Evolutionary conservation across 2,113 vertebrate species (phyloP).

Genomic region (Rhadina sibilatrix): DNA sequence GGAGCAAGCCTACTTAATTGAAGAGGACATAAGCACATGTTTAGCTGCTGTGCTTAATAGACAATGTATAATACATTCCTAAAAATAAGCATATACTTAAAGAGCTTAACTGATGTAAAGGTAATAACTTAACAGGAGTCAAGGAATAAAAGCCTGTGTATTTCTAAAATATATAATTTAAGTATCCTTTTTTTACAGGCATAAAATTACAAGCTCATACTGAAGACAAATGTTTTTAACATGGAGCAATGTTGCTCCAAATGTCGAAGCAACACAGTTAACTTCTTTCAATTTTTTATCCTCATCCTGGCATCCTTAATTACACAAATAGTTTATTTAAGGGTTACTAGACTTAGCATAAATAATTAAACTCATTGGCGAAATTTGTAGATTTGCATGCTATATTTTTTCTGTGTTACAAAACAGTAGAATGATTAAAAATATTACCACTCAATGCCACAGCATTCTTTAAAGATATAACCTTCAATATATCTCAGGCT

Average conservation of each 20-base stretch:
- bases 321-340: not conserved
- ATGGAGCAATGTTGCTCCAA: not conserved
- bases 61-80: not conserved
- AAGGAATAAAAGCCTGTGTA: conserved; percentile 3
- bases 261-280: not conserved
- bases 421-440: not conserved
- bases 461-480: not conserved
- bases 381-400: not conserved
- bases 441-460: not conserved
- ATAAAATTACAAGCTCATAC: conserved; percentile 20
- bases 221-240: conserved; percentile 12
- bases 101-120: not conserved
- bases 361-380: not conserved
- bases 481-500: not conserved
- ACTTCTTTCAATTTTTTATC: not conserved
- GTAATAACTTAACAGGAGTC: not conserved
- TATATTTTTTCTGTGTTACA: not conserved
- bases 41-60: conserved; percentile 31
- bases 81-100: conserved; percentile 33
- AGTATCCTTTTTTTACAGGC: not conserved
- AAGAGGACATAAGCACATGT: not conserved
- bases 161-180: conserved; percentile 26
- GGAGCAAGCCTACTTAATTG: conserved; percentile 21
- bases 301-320: not conserved
- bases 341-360: not conserved